Evolutionary conservation across 2,888 invertebrate species (phyloP), one percentile per base, ranked within the genome.

Genomic region (Epistrophella euchroma): DNA sequence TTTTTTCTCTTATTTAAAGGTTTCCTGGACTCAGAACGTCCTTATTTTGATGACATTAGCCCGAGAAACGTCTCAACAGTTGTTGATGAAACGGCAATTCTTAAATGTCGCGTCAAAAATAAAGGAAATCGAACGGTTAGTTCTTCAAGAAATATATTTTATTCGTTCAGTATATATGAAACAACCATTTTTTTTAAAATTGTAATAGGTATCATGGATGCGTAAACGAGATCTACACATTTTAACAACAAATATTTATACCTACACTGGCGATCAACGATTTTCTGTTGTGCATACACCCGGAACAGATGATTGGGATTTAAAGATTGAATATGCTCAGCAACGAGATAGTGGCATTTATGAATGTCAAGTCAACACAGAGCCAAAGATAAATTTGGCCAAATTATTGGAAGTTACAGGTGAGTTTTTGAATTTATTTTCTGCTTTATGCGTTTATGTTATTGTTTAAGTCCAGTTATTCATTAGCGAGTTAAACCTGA

Each of bases 341-440:
- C 95, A 95, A 62, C 92, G 97, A 28, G 97, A 97, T 91, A 97
- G 96, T 2, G 97, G 97, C 9, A 95, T 97, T 83, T 97, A 97
- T 93, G 97, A 97, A 92, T 97, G 97, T 90, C 97, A 97, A 94
- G 96, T 97, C 89, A 97, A 97, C 93, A 97, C 97, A 0, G 97
- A 97, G 91, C 97, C 97, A 22, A 97, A 97, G 92, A 96, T 97
- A 92, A 97, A 97, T 93, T 95, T 97, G 94, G 97, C 97, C 56
- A 95, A 97, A 90, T 93, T 94, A 90, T 94, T 97, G 79, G 95
- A 94, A 90, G 89, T 97, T 72, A 96, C 97, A 95, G 97, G 97
- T 37, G 37, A 50, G 35, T 52, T 74, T 43, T 35, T 58, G 0
- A 32, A 7, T 32, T 32, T 32, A 32, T 7, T 32, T 32, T n/a